Percentiles rank a stretch among this genome's conserved stretches.
phyloP scores from a whole-genome alignment of 2,797 vertebrate genomes.

The Carapus acus region DNA sequence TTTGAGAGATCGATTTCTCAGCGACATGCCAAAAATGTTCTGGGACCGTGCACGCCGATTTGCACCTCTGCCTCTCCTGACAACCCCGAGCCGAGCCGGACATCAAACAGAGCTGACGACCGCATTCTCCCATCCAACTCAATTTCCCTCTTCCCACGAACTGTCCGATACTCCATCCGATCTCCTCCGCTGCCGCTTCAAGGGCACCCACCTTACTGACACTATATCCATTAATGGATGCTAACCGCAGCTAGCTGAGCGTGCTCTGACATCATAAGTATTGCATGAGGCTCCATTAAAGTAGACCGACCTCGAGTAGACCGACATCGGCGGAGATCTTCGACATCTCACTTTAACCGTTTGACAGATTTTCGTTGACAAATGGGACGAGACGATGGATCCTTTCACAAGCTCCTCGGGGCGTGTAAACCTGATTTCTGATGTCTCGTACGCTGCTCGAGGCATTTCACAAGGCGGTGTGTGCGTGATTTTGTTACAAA shows the following conservation, averaged over 20 bases:
- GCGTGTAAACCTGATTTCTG: neutral
- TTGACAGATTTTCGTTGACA: constrained; percentile 1
- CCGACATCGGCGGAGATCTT: constrained; percentile 1
- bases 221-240: constrained; percentile 39
- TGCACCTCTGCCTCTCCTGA: constrained; percentile 27
- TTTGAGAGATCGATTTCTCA: constrained; percentile 29
- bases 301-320: constrained; percentile 7
- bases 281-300: constrained; percentile 43
- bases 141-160: constrained; percentile 20
- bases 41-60: constrained; percentile 13
- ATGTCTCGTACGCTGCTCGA: neutral
- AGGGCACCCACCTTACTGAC: constrained; percentile 26
- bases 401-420: neutral
- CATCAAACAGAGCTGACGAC: constrained; percentile 33
- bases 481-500: neutral
- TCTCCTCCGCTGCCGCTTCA: constrained; percentile 13
- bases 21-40: constrained; percentile 27
- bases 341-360: constrained; percentile 14
- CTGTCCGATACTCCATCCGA: constrained; percentile 6
- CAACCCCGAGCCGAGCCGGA: constrained; percentile 23
- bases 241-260: constrained; percentile 47
- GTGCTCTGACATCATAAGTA: constrained; percentile 45
- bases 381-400: neutral
- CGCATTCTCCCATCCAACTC: constrained; percentile 31
- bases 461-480: neutral